Base-by-base conservation (phyloP, 2,113 vertebrate genomes). In the Eudyptes chrysolophus region DNA sequence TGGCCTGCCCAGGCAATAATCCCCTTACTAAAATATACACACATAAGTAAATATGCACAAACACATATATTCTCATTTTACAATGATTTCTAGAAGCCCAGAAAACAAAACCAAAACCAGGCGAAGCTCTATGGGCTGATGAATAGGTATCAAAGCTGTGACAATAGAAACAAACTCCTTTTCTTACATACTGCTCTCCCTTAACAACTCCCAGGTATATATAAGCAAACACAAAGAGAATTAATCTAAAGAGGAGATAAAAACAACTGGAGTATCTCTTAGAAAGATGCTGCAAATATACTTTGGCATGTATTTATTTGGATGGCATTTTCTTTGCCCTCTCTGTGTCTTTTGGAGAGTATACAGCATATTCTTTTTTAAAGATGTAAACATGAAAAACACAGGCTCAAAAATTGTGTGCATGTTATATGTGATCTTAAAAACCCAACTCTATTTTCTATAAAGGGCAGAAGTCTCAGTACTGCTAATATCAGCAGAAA, bases 401-500 rank as follows among this genome's bases (percentile, higher is more conserved):
- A 51, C 16, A 44, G 34, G 25, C 38, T 82, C 68, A 80, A 49
- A 90, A 92, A 85, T 25, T 62, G 36, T 85, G 49, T 70, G 27
- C 16, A 42, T 49, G 42, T 66, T 80, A 93, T 40, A 80, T 22
- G 44, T n/a, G 30, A 66, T 85, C 51, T 90, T 93, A 57, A 89
- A 95, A 92, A 57, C 4, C 2, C 30, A 52, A 14, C 13, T 70
- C 89, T 72, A 75, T 60, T 24, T 86, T 61, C 40, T 90, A 16
- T 48, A 88, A 94, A 86, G 74, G 51, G 71, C 74, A 9, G 4
- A 89, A 71, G 75, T 61, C 92, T 96, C 77, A 40, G 68, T 48
- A 66, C 84, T 92, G 90, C 74, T 97, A 48, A 30, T 85, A 92
- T 89, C 91, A 94, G 78, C 92, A 96, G 92, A 87, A 86, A 75